phyloP scores from a whole-genome alignment of 2,113 vertebrate species.

The Pyrgilauda ruficollis region DNA sequence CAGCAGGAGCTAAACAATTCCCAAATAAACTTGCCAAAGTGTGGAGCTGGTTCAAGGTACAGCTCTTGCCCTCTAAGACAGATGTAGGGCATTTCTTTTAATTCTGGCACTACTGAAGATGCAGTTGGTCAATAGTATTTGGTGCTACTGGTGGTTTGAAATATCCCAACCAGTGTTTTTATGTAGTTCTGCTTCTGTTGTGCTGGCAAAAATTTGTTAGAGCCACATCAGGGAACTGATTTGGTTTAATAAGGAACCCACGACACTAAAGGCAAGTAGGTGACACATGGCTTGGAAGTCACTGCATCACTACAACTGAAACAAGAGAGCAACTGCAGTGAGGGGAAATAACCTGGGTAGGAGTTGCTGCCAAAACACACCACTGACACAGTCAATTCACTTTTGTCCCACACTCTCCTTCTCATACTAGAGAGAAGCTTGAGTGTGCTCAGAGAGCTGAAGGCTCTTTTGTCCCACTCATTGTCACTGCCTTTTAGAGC shows the following conservation, averaged over 20 bases:
- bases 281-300: not conserved
- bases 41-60: not conserved
- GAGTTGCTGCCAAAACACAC: not conserved
- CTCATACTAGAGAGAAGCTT: fast-evolving
- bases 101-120: not conserved
- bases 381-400: not conserved
- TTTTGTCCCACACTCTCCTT: not conserved
- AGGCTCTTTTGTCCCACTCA: not conserved
- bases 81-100: not conserved
- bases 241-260: not conserved
- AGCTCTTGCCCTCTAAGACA: not conserved
- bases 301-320: not conserved
- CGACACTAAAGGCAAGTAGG: not conserved
- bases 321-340: not conserved
- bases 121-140: not conserved
- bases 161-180: not conserved
- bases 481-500: fast-evolving
- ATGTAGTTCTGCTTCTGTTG: not conserved
- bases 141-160: not conserved
- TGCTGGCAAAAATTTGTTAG: not conserved
- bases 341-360: not conserved
- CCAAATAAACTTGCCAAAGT: fast-evolving
- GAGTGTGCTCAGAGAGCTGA: fast-evolving
- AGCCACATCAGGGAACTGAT: not conserved
- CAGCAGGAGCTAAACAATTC: not conserved